Conservation (phyloP, 2,113 vertebrate species). For the Willisornis vidua region DNA sequence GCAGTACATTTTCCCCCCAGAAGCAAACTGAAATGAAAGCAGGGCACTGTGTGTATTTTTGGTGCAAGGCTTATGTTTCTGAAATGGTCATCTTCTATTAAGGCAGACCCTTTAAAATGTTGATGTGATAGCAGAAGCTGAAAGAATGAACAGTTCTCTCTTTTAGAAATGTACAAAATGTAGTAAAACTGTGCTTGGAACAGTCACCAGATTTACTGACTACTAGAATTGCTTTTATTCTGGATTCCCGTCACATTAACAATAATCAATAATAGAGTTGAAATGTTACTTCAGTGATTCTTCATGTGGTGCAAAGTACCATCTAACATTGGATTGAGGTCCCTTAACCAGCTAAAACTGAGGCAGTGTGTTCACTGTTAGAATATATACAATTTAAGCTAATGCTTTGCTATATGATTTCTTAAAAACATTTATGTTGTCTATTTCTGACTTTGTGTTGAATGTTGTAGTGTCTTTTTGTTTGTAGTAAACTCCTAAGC, state of each 20-base stretch:
- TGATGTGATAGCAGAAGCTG: background rate
- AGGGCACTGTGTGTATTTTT: background rate
- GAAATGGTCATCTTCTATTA: background rate
- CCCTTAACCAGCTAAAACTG: background rate
- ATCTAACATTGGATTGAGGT: background rate
- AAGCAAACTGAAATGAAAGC: background rate
- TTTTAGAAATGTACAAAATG: background rate
- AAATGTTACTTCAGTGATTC: background rate
- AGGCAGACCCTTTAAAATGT: background rate
- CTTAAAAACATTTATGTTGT: background rate
- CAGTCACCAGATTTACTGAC: background rate
- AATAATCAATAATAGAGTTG: background rate
- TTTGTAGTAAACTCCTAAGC: background rate
- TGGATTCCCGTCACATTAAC: background rate
- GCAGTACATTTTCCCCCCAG: background rate
- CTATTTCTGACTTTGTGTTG: background rate
- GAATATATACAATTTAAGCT: background rate
- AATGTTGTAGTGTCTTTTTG: background rate
- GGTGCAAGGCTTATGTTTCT: background rate
- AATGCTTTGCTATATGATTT: background rate
- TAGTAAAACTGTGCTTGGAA: background rate
- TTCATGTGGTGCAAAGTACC: background rate
- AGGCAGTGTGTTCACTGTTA: background rate
- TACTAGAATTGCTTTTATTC: background rate
- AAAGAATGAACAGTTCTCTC: background rate